Base-by-base conservation (phyloP, 2,797 vertebrate species). In the Clarias laeviceps region DNA sequence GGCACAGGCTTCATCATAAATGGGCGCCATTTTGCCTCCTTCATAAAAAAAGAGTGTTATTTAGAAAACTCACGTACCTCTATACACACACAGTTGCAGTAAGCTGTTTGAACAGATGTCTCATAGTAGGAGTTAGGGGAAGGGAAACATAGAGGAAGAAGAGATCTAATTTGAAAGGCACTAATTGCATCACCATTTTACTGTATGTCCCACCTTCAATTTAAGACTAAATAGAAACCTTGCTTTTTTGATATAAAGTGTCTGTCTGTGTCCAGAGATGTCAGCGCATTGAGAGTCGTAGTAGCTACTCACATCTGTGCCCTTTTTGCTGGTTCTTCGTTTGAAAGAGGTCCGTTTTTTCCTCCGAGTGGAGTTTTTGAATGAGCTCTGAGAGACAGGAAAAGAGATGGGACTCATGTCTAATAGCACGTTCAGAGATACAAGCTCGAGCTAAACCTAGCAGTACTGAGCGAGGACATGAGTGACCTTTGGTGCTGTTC, bases 261-360 rank as follows among this genome's bases (percentile, higher is more conserved):
- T 73, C 40, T 80, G 62, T 77, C 40, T 29, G 6, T 37, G 45
- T 83, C 78, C 69, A 62, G 69, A 27, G 45, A 61, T 56, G 45
- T 87, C 76, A 45, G 59, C 27, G 87, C 20, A 27, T 24, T 57
- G 37, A 78, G 85, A 86, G 69, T 80, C 50, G 65, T 76, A 80
- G 79, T 64, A 78, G 81, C 84, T 87, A 95, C 96, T 96, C 94
- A 99, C 98, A 91, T 99, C 98, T 4, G 96, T 94, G 89, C 98
- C 96, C 95, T 97, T 98, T 94, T 98, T 99, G 94, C 98, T 99
- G 86, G 96, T 96, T 94, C 98, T 97, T 88, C 98, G 95, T 94
- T 99, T 99, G 94, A 99, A 99, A 84, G 98, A 99, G 0, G 98
- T 98, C 91, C 98, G 96, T 92, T 99, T 99, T 97, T 99, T 99